Base-by-base conservation (phyloP, 1,140 invertebrate species). In the Drosophila varians region DNA sequence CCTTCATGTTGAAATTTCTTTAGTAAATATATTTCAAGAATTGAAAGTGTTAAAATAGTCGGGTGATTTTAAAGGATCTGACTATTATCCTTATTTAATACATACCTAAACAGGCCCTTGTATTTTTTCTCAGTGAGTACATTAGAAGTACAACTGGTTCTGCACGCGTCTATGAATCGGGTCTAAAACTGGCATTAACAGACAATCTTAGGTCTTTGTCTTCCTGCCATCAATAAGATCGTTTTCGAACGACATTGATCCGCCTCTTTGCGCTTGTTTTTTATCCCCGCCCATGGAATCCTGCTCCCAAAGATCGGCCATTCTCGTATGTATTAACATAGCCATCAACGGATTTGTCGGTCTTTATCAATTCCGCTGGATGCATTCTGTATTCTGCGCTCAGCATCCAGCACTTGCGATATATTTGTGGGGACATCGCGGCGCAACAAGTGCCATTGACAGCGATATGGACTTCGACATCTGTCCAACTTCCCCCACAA, bases 211-310 rank as follows among this genome's bases (percentile, higher is more conserved):
- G 82, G 82, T 87, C 74, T 74, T 87, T 86, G 83, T 80, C 82
- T 87, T 86, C 82, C 82, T 87, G 82, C 77, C 80, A 86, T 87
- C 80, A 87, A 86, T 74, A 80, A 87, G 80, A 87, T 86, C 82
- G 77, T 86, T 87, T 73, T 46, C 57, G 45, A 84, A 28, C 80
- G 60, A 76, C 77, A 80, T 73, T 76, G 66, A 72, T 65, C 70
- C 43, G 34, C 57, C 45, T 47, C 7, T 43, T 31, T n/a, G 11
- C 23, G 34, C 16, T 21, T 12, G 4, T 25, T 14, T 14, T 21
- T 57, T 36, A 5, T 46, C 56, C 3, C 38, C 38, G 38, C 38
- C 38, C 14, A 19, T 42, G 14, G 18, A 16, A 9, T 42, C 14
- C 14, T 28, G 19, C 71, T 43, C 43, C 55, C 74, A 38, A 47